A percentile compares a stretch with the other conserved stretches of the same genome.
Conservation (phyloP, 2,888 invertebrate species). For the Ophioninae sp. region DNA sequence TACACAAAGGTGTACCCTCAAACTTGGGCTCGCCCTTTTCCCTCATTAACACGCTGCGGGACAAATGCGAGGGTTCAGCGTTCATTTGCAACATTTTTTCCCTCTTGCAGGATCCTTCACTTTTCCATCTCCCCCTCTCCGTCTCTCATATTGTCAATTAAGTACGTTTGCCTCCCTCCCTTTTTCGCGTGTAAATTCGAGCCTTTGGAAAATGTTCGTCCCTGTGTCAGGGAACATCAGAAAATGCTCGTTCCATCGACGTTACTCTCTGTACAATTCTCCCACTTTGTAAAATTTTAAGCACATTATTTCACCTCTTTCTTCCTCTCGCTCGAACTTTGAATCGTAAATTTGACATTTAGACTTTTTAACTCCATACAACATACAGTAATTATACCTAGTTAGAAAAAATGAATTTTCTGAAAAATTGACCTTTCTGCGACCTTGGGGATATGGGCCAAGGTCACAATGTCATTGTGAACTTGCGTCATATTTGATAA, state of each 20-base stretch:
- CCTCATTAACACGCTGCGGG: constrained; percentile 62
- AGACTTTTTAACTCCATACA: too few species aligned
- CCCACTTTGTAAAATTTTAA: neutral
- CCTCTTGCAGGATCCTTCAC: constrained; percentile 8
- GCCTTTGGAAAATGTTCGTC: constrained; percentile 31
- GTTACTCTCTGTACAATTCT: neutral
- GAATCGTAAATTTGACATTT: too few species aligned
- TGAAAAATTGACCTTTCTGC: too few species aligned
- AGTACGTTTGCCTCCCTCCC: neutral
- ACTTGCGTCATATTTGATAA: too few species aligned
- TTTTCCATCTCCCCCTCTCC: neutral
- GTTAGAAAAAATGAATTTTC: too few species aligned
- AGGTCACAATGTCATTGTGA: too few species aligned
- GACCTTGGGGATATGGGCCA: too few species aligned
- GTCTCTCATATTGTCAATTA: constrained; percentile 6
- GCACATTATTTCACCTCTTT: neutral
- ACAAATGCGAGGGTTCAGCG: constrained; percentile 25
- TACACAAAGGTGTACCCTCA: constrained; percentile 64
- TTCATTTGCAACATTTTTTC: constrained; percentile 62
- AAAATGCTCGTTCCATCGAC: constrained; percentile 22
- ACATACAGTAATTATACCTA: too few species aligned
- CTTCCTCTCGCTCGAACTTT: too few species aligned
- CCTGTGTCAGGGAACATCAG: neutral
- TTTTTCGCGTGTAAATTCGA: constrained; percentile 27
- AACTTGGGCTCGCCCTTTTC: constrained; percentile 58